phyloP scores from a whole-genome alignment of 2,797 vertebrate genomes.

The Liasis olivaceus region DNA sequence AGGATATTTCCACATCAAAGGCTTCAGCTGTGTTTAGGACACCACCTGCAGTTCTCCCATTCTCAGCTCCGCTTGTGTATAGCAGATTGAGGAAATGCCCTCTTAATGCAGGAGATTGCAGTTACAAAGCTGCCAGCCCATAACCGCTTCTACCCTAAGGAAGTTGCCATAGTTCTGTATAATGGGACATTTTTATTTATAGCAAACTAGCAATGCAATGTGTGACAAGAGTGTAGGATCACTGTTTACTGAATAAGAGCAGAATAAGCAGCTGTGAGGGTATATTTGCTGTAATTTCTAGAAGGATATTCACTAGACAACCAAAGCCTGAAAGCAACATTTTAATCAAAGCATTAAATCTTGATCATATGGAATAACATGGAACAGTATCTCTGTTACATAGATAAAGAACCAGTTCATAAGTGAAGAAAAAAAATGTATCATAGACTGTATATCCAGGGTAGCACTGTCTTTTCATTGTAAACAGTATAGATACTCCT shows the following conservation, averaged over 20 bases:
- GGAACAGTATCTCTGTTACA: background rate
- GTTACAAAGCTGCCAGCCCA: background rate
- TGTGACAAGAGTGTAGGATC: background rate
- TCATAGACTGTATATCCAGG: background rate
- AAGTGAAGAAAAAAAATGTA: background rate
- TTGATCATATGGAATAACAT: background rate
- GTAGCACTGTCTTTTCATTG: background rate
- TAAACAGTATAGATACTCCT: background rate
- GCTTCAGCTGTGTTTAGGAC: conserved; percentile 37
- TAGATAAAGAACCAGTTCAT: background rate
- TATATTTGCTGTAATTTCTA: background rate
- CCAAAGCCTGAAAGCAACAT: background rate
- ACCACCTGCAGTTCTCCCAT: conserved; percentile 30
- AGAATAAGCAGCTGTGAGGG: background rate
- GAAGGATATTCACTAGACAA: background rate
- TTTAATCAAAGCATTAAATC: background rate
- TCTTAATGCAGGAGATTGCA: conserved; percentile 11
- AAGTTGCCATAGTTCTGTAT: background rate
- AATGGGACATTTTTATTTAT: background rate
- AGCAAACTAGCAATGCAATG: background rate
- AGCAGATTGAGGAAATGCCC: conserved; percentile 28
- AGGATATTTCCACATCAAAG: conserved; percentile 39
- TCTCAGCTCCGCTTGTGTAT: conserved; percentile 21
- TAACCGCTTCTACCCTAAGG: conserved; percentile 1
- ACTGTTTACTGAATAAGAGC: background rate